Base-by-base conservation (phyloP, 2,888 invertebrate genomes). In the Alloscopus bannaensis region DNA sequence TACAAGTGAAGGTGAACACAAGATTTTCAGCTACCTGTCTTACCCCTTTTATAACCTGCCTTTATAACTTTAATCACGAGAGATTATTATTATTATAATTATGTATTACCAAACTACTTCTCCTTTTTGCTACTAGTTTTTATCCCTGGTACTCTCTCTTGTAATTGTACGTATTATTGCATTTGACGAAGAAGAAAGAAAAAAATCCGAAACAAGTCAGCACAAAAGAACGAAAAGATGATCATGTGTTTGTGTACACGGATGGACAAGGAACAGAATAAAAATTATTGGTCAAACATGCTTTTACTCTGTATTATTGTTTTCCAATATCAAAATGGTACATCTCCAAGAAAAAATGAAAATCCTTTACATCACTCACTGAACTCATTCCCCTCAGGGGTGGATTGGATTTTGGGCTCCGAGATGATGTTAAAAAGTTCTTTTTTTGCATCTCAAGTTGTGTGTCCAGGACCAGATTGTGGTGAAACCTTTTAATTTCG, bases 51-150 rank as follows among this genome's bases (percentile, higher is more conserved):
- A 28, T 47, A 50, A 69, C 62, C 60, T 76, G 52, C 69, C 60
- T 76, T 62, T 62, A 62, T 60, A 76, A 60, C 40, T 76, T 69
- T 76, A 76, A 76, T 76, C 68, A 76, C 68, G 59, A 57, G 28
- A 50, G 75, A 76, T 76, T 66, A 75, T 75, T 68, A 69, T 69
- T 69, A 68, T 69, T 69, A 76, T 76, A 76, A 76, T 76, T 76
- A 76, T 36, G 68, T 76, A 76, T 69, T 76, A 69, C 24, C 6
- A 57, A 59, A 66, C 22, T 36, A 20, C 16, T 62, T 13, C 18
- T 8, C 24, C 2, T 4, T 47, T 65, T 24, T 26, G 62, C 45
- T 64, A 45, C 64, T 64, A 26, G 65, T 47, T 65, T 62, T 42
- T 42, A 42, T 55, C 13, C 55, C n/a, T n/a, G n/a, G n/a, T n/a